A percentile compares a stretch with the other conserved stretches of the same genome.
Evolutionary conservation across 2,888 invertebrate genomes (phyloP).

Genomic region (Sycophila texana): DNA sequence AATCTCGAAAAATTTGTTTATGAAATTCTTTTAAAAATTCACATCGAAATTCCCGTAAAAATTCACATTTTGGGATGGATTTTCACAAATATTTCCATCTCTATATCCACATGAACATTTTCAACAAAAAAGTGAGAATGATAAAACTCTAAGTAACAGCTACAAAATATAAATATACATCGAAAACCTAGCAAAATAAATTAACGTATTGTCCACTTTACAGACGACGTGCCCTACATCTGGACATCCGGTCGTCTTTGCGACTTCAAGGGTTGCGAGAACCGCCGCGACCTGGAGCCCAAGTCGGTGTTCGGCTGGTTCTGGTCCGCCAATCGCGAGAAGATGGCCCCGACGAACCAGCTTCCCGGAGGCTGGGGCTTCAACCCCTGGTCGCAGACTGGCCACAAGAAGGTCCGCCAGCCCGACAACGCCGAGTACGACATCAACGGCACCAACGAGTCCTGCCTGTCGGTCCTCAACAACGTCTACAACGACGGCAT

Average conservation of each 20-base stretch:
- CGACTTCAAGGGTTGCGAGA: conserved; percentile 95
- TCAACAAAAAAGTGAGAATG: not conserved
- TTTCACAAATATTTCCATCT: too few species aligned
- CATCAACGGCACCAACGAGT: conserved; percentile 91
- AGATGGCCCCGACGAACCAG: conserved; percentile 88
- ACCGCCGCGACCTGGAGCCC: conserved; percentile 89
- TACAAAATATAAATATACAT: not conserved
- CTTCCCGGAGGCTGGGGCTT: conserved; percentile 85
- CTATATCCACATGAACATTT: not conserved
- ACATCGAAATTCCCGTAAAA: too few species aligned
- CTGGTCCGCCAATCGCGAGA: conserved; percentile 93
- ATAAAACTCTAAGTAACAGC: not conserved
- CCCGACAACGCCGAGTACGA: conserved; percentile 95
- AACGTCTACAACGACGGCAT: conserved; percentile 96
- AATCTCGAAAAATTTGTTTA: too few species aligned
- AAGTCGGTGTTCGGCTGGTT: conserved; percentile 93
- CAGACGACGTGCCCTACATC: conserved; percentile 93
- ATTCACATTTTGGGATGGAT: too few species aligned
- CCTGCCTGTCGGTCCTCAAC: conserved; percentile 91
- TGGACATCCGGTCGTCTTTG: conserved; percentile 95
- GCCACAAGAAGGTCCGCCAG: conserved; percentile 91
- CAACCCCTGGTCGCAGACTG: conserved; percentile 94
- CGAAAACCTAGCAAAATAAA: not conserved
- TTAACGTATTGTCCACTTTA: not conserved
- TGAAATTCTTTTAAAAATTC: too few species aligned